phyloP scores from a whole-genome alignment of 2,113 vertebrate species.

The Pseudorhombus dupliciocellatus region DNA sequence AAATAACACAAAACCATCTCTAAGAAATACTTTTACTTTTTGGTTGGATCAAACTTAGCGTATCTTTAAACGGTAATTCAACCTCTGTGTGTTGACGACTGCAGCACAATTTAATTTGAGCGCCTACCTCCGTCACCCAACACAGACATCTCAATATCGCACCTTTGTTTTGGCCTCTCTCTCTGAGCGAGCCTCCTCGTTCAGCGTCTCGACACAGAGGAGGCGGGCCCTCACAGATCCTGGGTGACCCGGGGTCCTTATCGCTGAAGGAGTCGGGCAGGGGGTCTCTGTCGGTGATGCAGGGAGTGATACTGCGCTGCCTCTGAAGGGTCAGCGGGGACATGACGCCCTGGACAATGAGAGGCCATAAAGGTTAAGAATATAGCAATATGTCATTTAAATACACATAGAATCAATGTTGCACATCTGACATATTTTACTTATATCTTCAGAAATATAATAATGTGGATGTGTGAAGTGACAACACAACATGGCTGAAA shows the following conservation, averaged over 20 bases:
- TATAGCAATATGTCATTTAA: neutral
- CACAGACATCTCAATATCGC: neutral
- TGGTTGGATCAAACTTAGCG: too few species aligned
- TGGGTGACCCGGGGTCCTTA: slow-evolving; percentile 73
- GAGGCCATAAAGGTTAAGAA: neutral
- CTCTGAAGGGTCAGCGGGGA: slow-evolving; percentile 71
- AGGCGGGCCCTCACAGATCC: slow-evolving; percentile 54
- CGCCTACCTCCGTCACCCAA: neutral
- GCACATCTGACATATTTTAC: neutral
- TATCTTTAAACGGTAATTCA: too few species aligned
- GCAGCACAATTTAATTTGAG: neutral
- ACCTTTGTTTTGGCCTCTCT: slow-evolving; percentile 63
- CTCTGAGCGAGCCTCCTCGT: slow-evolving; percentile 69
- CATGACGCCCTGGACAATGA: slow-evolving; percentile 65
- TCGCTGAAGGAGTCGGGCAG: slow-evolving; percentile 68
- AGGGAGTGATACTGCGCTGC: slow-evolving; percentile 72
- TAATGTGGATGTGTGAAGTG: neutral
- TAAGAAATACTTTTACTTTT: too few species aligned
- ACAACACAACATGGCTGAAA: neutral
- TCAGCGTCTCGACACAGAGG: slow-evolving; percentile 49
- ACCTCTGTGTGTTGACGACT: too few species aligned
- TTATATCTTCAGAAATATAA: neutral
- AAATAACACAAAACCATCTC: too few species aligned
- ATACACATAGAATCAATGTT: neutral
- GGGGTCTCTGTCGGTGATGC: slow-evolving; percentile 78